These are phyloP conservation scores for Scaptomyza caliginosa DNA, from an alignment of 2,888 invertebrate species.

Conservation along the genomic window DNA sequence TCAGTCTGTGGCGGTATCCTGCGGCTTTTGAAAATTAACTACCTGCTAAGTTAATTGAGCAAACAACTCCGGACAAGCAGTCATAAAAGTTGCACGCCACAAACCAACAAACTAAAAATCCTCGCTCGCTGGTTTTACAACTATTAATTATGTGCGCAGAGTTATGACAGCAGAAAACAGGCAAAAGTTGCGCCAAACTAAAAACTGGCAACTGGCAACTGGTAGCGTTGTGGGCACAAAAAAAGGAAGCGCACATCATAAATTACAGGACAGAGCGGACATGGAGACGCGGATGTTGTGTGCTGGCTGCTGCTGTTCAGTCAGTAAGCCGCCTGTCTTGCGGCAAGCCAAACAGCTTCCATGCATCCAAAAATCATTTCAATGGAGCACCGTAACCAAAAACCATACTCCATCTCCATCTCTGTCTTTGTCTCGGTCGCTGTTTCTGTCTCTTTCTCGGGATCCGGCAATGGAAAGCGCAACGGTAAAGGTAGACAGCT, in stretches of 20 bases:
- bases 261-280: slow-evolving; percentile 67
- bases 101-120: slow-evolving; percentile 64
- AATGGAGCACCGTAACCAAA: slow-evolving; percentile 47
- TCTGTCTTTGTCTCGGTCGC: not conserved
- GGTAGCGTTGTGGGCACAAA: slow-evolving; percentile 35
- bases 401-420: slow-evolving; percentile 5
- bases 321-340: slow-evolving; percentile 74
- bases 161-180: slow-evolving; percentile 82
- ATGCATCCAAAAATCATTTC: slow-evolving; percentile 79
- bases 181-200: slow-evolving; percentile 56
- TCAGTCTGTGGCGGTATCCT: slow-evolving; percentile 25
- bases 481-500: slow-evolving; percentile 43
- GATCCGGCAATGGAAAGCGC: slow-evolving; percentile 27
- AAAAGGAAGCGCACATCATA: slow-evolving; percentile 75
- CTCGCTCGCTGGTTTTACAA: slow-evolving; percentile 66
- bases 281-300: slow-evolving; percentile 65
- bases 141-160: slow-evolving; percentile 82
- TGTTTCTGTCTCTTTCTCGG: slow-evolving; percentile 26
- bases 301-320: slow-evolving; percentile 41
- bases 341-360: slow-evolving; percentile 77
- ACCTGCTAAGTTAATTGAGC: slow-evolving; percentile 83
- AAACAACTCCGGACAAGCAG: slow-evolving; percentile 61
- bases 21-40: slow-evolving; percentile 80
- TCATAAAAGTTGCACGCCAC: slow-evolving; percentile 64
- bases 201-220: slow-evolving; percentile 67